These are phyloP conservation scores for Picus viridis DNA, from an alignment of 2,797 vertebrate species.

Conservation along the genomic window DNA sequence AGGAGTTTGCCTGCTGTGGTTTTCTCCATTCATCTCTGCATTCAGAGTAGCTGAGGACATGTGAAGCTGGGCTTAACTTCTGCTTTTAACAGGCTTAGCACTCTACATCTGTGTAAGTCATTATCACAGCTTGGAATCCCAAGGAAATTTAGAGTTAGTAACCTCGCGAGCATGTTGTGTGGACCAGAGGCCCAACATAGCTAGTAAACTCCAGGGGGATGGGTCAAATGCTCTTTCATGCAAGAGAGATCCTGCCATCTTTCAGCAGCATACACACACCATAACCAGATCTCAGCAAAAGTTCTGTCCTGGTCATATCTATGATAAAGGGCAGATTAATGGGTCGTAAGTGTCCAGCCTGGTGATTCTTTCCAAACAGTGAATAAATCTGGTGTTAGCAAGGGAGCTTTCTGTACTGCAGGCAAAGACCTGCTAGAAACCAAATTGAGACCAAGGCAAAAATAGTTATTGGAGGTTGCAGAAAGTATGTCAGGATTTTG, in stretches of 20 bases:
- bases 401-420: neutral
- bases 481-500: constrained; percentile 16
- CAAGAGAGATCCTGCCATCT: neutral
- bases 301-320: neutral
- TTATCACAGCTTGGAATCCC: neutral
- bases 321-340: neutral
- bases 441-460: neutral
- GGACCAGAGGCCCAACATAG: neutral
- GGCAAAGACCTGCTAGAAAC: neutral
- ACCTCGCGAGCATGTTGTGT: neutral
- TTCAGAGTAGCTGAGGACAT: neutral
- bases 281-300: neutral
- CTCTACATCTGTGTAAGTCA: neutral
- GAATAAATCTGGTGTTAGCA: neutral
- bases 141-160: neutral
- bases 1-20: neutral
- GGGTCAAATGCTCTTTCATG: neutral
- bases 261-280: neutral
- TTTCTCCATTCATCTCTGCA: neutral
- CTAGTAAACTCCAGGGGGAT: neutral
- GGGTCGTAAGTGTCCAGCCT: neutral
- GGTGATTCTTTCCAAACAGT: neutral
- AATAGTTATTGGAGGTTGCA: constrained; percentile 13
- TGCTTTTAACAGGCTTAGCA: neutral
- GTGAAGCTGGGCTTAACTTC: neutral